Base-by-base conservation (phyloP, 2,888 invertebrate genomes). In the Drosophila pseudotalamancana region DNA sequence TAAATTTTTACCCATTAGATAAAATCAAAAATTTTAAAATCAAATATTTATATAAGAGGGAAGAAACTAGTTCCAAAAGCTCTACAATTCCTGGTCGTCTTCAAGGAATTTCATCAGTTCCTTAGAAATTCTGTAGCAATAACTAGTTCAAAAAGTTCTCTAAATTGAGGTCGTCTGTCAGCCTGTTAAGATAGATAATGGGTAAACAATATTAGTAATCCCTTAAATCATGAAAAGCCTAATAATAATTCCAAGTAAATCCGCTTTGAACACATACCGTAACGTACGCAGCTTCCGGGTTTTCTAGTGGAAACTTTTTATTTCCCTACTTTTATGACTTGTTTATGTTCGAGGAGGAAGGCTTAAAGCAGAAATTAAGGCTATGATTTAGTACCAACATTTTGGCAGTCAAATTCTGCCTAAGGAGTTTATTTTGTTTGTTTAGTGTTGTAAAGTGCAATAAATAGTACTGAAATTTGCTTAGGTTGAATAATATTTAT, bases 321-420 rank as follows among this genome's bases (percentile, higher is more conserved):
- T 25, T 64, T 32, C 27, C 34, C 29, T 29, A 3, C 3, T 29
- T 56, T 29, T 46, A 46, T 32, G 62, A 59, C 72, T 57, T 48
- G 39, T 23, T 51, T 43, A 29, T 29, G 29, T 16, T 12, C 43
- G 25, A 25, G 6, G 16, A 16, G 25, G 25, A 2, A 1, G n/a
- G n/a, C n/a, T n/a, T 42, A 34, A 27, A 34, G 45, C 57, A 39
- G 21, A 53, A 60, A 59, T 59, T 56, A 32, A 57, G 49, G 42
- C 19, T 76, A 59, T 79, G 77, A 72, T 79, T 78, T 72, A 64
- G 46, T 55, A 60, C 53, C 71, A 82, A 75, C 61, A 69, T 83
- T 72, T 79, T 72, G 71, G 54, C 61, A 64, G 51, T 64, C 55
- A 55, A 61, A 77, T 73, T 62, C 68, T 62, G 64, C 51, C n/a